Conservation (phyloP, 1,140 invertebrate genomes). For the Hermetia illucens region DNA sequence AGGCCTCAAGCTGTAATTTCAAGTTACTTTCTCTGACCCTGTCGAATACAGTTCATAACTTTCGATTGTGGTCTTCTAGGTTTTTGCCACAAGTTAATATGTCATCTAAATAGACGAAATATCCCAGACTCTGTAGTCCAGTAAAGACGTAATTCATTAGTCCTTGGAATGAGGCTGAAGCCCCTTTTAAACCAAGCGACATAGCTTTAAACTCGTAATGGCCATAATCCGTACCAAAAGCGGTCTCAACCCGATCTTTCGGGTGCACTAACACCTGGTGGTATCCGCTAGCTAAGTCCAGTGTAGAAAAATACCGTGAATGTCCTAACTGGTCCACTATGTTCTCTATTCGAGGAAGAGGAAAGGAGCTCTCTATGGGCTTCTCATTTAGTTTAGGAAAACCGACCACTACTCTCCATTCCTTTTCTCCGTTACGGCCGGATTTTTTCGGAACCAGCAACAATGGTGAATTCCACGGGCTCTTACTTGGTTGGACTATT, state of each 20-base stretch:
- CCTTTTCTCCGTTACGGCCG: too few species aligned
- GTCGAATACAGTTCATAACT: slow-evolving; percentile 17
- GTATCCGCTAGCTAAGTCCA: slow-evolving; percentile 36
- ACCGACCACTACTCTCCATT: too few species aligned
- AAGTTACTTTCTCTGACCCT: background rate
- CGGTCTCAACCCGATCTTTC: slow-evolving; percentile 30
- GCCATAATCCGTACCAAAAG: slow-evolving; percentile 23
- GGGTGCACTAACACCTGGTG: slow-evolving; percentile 32
- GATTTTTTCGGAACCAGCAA: too few species aligned
- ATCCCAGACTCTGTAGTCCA: slow-evolving; percentile 14
- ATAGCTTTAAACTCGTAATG: slow-evolving; percentile 21
- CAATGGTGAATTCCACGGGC: too few species aligned
- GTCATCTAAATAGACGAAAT: slow-evolving; percentile 29
- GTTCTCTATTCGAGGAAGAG: too few species aligned
- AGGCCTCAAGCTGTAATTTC: background rate
- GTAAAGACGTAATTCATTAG: slow-evolving; percentile 18
- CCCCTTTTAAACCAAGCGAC: slow-evolving; percentile 27
- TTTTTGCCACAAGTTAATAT: slow-evolving; percentile 16
- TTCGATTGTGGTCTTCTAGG: slow-evolving; percentile 15
- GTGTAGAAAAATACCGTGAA: slow-evolving; percentile 30
- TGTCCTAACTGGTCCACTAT: too few species aligned
- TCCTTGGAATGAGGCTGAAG: slow-evolving; percentile 25
- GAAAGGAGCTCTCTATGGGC: too few species aligned
- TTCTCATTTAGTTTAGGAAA: too few species aligned
- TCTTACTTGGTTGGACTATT: too few species aligned